Base-by-base conservation (phyloP, 2,113 vertebrate genomes). In the Eleginops maclovinus region DNA sequence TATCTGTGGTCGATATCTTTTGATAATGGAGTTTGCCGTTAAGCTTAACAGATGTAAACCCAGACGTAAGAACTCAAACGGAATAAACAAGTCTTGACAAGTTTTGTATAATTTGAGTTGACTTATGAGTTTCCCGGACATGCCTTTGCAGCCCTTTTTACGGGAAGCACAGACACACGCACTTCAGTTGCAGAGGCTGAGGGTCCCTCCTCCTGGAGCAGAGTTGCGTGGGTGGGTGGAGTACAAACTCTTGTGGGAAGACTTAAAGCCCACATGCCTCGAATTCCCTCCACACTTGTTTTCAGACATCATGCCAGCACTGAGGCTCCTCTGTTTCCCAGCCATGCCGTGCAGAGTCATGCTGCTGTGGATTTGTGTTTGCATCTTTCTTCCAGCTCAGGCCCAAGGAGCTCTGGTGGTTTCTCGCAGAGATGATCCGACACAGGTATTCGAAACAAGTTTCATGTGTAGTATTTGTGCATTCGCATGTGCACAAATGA, bases 401-500 rank as follows among this genome's bases (percentile, higher is more conserved):
- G 72, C 4, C 14, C 41, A 31, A 16, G 86, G 82, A 59, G 77
- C 72, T 53, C 56, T 89, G 60, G 41, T 87, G 9, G 11, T 86
- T 77, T 86, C 84, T 50, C 61, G 40, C 28, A 79, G 78, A 31
- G 54, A 76, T 72, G 77, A 56, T 43, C 56, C 26, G 8, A 13
- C 51, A 36, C 51, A 86, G 93, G 94, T 94, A 91, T 71, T 78
- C 53, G 31, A 58, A 49, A 76, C 4, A 51, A 50, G 1, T 21
- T 31, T 5, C 17, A 8, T 19, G 6, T 58, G 12, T 2, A n/a
- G 24, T 14, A 12, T 46, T 63, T 60, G 31, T 36, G 5, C 31
- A 36, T 36, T 36, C 5, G 36, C n/a, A 10, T 62, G 28, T 15
- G 28, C 41, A 79, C 65, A 65, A 68, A 59, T 26, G 22, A 19